A percentile compares a stretch with the other conserved stretches of the same genome.
phyloP scores from a whole-genome alignment of 2,113 vertebrate species.

The Corapipo altera region DNA sequence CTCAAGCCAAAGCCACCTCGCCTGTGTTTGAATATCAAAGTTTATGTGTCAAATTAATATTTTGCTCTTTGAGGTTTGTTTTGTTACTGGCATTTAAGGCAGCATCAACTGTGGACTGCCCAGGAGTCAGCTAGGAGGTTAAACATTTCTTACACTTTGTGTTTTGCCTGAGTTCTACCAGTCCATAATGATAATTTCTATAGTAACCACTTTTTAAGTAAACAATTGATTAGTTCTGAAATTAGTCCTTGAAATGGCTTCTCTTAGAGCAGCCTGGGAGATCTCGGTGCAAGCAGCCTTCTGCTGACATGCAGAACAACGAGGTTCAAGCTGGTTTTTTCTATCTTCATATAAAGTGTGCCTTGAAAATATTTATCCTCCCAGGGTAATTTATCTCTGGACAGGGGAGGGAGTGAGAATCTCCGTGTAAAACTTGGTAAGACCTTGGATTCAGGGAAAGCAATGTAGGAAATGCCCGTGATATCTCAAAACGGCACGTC shows the following conservation, averaged over 20 bases:
- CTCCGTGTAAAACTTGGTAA: accelerated
- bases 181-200: constrained; percentile 36
- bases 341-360: background rate
- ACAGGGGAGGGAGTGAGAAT: background rate
- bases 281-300: background rate
- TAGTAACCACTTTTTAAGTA: constrained; percentile 29
- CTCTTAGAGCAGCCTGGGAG: background rate
- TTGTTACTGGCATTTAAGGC: background rate
- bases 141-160: background rate
- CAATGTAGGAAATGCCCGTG: background rate
- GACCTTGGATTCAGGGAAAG: background rate
- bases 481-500: background rate
- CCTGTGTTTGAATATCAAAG: background rate
- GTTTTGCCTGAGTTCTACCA: background rate
- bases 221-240: constrained; percentile 44
- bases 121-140: background rate
- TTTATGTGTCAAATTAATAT: background rate
- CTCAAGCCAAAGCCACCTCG: background rate
- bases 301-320: background rate
- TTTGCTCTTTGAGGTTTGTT: background rate
- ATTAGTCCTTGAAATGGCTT: constrained; percentile 5
- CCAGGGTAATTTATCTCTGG: background rate
- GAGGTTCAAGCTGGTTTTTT: background rate
- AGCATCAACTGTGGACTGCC: background rate
- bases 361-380: background rate